These are phyloP conservation scores for Sardina pilchardus DNA, from an alignment of 2,113 vertebrate genomes.

Conservation along the genomic window DNA sequence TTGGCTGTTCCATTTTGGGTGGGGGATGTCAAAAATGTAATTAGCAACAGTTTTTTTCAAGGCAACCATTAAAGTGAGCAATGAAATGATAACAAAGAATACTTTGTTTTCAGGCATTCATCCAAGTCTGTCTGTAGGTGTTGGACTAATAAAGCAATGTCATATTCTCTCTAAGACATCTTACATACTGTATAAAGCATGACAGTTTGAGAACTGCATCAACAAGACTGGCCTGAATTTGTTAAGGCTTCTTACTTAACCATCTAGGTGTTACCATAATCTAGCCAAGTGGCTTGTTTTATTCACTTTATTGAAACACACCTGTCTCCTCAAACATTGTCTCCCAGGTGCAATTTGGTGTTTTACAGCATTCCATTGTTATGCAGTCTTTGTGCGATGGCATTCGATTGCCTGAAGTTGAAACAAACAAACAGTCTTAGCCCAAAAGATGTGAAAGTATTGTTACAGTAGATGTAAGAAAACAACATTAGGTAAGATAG, in stretches of 20 bases:
- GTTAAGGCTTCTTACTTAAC: not conserved
- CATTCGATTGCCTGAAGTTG: not conserved
- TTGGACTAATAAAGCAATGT: conserved; percentile 29
- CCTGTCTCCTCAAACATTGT: not conserved
- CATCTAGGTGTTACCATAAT: not conserved
- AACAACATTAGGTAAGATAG: not conserved
- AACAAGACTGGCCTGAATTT: not conserved
- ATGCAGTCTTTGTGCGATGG: not conserved
- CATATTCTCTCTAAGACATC: conserved; percentile 26
- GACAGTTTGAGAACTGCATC: not conserved
- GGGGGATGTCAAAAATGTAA: not conserved
- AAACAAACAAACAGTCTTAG: not conserved
- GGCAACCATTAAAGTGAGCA: not conserved
- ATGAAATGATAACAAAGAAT: conserved; percentile 17
- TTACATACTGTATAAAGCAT: not conserved
- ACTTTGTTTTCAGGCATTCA: conserved; percentile 17
- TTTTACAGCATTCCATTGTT: not conserved
- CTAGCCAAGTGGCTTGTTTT: not conserved
- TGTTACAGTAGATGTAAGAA: not conserved
- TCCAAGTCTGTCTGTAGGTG: conserved; percentile 6
- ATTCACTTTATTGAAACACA: not conserved
- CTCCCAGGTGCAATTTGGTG: not conserved
- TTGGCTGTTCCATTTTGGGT: not conserved
- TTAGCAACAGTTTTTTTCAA: not conserved
- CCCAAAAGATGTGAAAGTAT: not conserved